phyloP scores from a whole-genome alignment of 2,888 invertebrate genomes.

The Hyalella azteca region DNA sequence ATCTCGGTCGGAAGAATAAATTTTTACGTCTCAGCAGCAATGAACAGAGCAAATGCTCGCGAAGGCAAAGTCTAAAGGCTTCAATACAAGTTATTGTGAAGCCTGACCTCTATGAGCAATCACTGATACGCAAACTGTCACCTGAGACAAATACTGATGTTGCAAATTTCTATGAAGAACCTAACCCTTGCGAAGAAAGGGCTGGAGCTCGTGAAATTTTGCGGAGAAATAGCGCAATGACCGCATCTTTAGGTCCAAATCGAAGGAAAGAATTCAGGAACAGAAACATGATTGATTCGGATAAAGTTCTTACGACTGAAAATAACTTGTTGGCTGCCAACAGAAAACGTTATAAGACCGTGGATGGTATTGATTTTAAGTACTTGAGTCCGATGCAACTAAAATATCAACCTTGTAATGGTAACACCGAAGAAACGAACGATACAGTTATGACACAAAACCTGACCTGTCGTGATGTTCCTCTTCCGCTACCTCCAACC shows the following conservation, averaged over 20 bases:
- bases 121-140: neutral
- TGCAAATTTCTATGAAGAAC: neutral
- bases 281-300: too few relatives aligned
- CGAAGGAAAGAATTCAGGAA: too few relatives aligned
- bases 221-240: neutral
- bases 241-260: neutral
- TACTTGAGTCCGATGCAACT: too few relatives aligned
- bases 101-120: neutral
- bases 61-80: neutral
- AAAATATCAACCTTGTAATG: too few relatives aligned
- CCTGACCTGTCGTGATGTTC: too few relatives aligned
- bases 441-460: too few relatives aligned
- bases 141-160: neutral
- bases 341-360: too few relatives aligned
- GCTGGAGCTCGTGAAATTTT: neutral
- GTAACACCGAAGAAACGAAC: too few relatives aligned
- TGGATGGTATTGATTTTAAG: too few relatives aligned
- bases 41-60: neutral
- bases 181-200: neutral
- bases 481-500: too few relatives aligned
- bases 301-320: too few relatives aligned
- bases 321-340: too few relatives aligned
- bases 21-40: neutral
- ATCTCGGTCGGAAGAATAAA: neutral
- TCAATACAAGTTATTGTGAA: slow-evolving; percentile 17